These are phyloP conservation scores for Neria commutata DNA, from an alignment of 2,888 invertebrate species.

Conservation along the genomic window DNA sequence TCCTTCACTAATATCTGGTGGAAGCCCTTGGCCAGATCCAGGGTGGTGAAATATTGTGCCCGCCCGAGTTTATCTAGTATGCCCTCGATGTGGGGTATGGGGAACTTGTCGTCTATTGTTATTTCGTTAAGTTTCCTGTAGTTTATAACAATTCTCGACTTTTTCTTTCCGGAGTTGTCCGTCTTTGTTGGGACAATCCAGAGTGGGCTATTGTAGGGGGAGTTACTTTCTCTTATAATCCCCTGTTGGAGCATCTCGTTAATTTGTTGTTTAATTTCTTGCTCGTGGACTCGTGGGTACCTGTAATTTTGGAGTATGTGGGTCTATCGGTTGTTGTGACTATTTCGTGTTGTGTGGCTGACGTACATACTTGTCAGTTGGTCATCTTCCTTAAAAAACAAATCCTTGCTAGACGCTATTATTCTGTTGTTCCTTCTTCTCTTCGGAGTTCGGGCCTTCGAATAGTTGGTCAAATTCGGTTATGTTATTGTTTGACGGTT, in stretches of 20 bases:
- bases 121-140: slow-evolving; percentile 25
- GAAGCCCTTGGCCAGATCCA: slow-evolving; percentile 36
- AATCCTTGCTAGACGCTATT: background rate
- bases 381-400: background rate
- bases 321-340: background rate
- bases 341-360: too few relatives aligned
- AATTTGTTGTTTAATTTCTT: slow-evolving; percentile 23
- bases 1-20: slow-evolving; percentile 27
- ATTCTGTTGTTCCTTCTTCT: too few relatives aligned
- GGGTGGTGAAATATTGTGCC: slow-evolving; percentile 32
- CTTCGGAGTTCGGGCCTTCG: too few relatives aligned
- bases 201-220: slow-evolving; percentile 39
- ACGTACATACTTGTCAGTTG: background rate
- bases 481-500: too few relatives aligned
- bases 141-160: slow-evolving; percentile 25
- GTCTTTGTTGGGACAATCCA: slow-evolving; percentile 44
- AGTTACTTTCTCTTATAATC: slow-evolving; percentile 40
- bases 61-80: slow-evolving; percentile 37
- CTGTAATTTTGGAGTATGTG: background rate
- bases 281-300: slow-evolving; percentile 14
- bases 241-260: slow-evolving; percentile 28
- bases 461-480: too few relatives aligned
- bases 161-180: slow-evolving; percentile 25
- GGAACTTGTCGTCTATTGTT: slow-evolving; percentile 26
- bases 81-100: slow-evolving; percentile 31